These are phyloP conservation scores for Siderastrea radians DNA, from an alignment of 92 coral and sea anemone species.

Conservation along the genomic window DNA sequence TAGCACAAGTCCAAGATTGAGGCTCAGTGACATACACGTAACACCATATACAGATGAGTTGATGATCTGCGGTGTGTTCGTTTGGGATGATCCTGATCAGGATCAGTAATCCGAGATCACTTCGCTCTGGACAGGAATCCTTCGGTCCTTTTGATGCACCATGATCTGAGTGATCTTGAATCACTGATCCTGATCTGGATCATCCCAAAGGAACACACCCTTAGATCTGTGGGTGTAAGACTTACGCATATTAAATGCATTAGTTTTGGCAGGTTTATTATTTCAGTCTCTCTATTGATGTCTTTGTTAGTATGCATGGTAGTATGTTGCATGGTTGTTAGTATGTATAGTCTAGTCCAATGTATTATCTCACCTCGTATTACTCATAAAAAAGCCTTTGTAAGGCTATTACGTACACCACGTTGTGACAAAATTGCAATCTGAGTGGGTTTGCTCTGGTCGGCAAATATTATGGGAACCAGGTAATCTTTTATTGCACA, in stretches of 20 bases:
- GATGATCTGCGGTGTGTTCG: too few relatives aligned
- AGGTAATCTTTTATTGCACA: background rate
- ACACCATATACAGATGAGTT: background rate
- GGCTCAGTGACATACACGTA: background rate
- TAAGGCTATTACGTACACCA: conserved; percentile 19
- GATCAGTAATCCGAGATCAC: too few relatives aligned
- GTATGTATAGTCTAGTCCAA: too few relatives aligned
- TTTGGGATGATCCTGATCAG: too few relatives aligned
- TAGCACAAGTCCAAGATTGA: background rate
- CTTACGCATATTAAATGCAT: background rate
- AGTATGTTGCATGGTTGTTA: too few relatives aligned
- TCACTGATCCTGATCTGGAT: too few relatives aligned
- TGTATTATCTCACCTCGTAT: background rate
- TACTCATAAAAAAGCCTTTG: conserved; percentile 22
- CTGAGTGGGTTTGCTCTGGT: background rate
- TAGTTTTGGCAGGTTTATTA: background rate
- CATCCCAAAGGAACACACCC: too few relatives aligned
- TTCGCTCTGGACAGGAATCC: too few relatives aligned
- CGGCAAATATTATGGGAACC: background rate
- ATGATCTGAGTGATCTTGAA: too few relatives aligned
- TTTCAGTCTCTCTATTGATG: background rate
- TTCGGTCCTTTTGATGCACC: too few relatives aligned
- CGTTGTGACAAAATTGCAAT: background rate
- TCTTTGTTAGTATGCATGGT: too few relatives aligned
- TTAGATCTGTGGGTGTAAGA: too few relatives aligned